Evolutionary conservation across 2,113 vertebrate species (phyloP).

Genomic region (Sula dactylatra): DNA sequence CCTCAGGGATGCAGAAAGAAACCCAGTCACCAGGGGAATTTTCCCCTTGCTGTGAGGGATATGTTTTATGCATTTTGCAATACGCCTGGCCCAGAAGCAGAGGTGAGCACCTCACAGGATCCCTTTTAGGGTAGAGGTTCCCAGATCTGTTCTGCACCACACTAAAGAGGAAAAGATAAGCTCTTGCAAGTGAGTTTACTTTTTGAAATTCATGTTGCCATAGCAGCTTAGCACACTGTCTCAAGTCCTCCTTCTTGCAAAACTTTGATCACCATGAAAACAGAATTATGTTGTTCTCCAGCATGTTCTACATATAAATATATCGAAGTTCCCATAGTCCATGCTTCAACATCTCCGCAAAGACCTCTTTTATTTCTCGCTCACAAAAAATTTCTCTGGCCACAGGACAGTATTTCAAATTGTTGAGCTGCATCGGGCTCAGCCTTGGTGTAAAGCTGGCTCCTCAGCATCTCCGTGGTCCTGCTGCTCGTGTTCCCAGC

Average conservation of each 20-base stretch:
- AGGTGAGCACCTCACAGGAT: background rate
- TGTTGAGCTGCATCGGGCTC: background rate
- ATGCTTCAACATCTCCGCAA: conserved; percentile 43
- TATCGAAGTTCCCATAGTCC: conserved; percentile 41
- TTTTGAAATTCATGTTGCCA: conserved; percentile 74
- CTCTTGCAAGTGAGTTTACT: conserved; percentile 49
- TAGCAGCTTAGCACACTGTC: conserved; percentile 67
- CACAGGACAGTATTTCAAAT: background rate
- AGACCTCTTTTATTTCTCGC: conserved; percentile 1
- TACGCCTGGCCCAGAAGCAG: background rate
- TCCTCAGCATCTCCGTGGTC: background rate
- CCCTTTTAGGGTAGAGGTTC: background rate
- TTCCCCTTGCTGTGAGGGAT: background rate
- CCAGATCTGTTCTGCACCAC: background rate
- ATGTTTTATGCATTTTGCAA: background rate
- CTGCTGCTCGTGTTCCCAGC: background rate
- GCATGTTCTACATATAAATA: conserved; percentile 37
- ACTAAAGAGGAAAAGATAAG: conserved; percentile 9
- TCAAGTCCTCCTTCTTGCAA: conserved; percentile 37
- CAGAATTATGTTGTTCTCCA: conserved; percentile 62
- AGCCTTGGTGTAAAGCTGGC: background rate
- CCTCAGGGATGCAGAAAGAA: background rate
- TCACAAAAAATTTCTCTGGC: background rate
- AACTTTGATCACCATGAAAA: conserved; percentile 72
- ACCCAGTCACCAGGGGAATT: rapidly evolving